Base-by-base conservation (phyloP, 2,888 invertebrate species). In the Troilus luridus region DNA sequence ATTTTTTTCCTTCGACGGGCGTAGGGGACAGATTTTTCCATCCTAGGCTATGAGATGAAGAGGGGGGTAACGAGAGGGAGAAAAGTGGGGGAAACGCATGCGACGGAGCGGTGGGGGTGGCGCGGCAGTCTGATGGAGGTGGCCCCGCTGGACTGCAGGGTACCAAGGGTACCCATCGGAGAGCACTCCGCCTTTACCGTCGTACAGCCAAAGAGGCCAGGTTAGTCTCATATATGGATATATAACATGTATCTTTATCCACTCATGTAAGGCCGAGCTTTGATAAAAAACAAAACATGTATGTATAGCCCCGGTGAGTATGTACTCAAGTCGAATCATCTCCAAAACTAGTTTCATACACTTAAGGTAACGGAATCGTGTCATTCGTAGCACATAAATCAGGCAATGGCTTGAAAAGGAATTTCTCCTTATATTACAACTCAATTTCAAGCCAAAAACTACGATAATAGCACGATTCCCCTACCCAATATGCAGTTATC, bases 141-240 rank as follows among this genome's bases (percentile, higher is more conserved):
- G 54, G 96, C 96, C 96, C 96, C 96, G 91, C 94, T 96, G 94
- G 96, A 96, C 95, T 96, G 96, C 94, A 96, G 96, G 92, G 95
- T 95, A 91, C 88, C 92, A 92, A 72, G 91, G 90, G 89, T 89
- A 89, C 90, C 72, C 6, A 54, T 92, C 67, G 93, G 92, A 58
- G 91, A 92, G 77, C 92, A 92, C 93, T 96, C 96, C 95, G 96
- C 96, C 58, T 96, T 96, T 94, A 95, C 96, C 93, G 95, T 96
- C 91, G 96, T 96, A 93, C 96, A 96, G 7, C 96, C 96, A 8
- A 94, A 94, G 93, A 92, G 92, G 59, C 93, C 94, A 92, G 94
- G 94, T 94, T 93, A 93, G 93, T 91, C 9, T 9, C 58, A n/a
- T 54, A 14, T 27, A 67, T 27, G 3, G 1, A 8, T 72, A 72